phyloP scores from a whole-genome alignment of 2,797 vertebrate species.

The Schizothorax lantsangensis region DNA sequence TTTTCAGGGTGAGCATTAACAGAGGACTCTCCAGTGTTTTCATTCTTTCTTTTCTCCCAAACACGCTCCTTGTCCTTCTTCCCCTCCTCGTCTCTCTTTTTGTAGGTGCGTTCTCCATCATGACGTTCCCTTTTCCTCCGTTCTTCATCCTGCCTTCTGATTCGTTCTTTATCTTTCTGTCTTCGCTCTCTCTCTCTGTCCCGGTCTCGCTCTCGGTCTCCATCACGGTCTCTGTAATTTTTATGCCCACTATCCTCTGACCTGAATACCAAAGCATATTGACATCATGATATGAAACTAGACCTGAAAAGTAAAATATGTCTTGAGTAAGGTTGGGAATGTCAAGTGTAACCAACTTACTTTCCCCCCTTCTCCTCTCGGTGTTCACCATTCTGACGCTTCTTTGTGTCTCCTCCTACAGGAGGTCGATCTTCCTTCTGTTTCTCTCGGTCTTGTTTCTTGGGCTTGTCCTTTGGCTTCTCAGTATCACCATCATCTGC shows the following conservation, averaged over 20 bases:
- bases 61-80: constrained; percentile 87
- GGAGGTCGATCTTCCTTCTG: constrained; percentile 86
- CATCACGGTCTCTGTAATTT: constrained; percentile 90
- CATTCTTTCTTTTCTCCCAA: constrained; percentile 87
- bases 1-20: constrained; percentile 75
- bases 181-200: constrained; percentile 86
- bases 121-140: constrained; percentile 90
- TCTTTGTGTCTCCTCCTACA: constrained; percentile 78
- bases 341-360: constrained; percentile 69
- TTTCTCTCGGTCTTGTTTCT: constrained; percentile 88
- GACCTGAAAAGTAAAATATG: constrained; percentile 17
- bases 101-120: constrained; percentile 87
- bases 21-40: constrained; percentile 77
- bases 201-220: constrained; percentile 85
- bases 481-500: constrained; percentile 87
- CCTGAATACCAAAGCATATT: constrained; percentile 69
- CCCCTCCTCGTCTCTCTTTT: constrained; percentile 89
- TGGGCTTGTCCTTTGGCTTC: constrained; percentile 89
- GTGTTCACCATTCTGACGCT: constrained; percentile 85
- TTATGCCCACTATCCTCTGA: constrained; percentile 87
- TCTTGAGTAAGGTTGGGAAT: background rate
- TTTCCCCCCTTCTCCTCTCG: constrained; percentile 91
- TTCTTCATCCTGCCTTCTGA: constrained; percentile 91
- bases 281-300: background rate
- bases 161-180: constrained; percentile 85